A percentile compares a stretch with the other conserved stretches of the same genome.
Evolutionary conservation across 2,797 vertebrate species (phyloP).

Genomic region (Novumbra hubbsi): DNA sequence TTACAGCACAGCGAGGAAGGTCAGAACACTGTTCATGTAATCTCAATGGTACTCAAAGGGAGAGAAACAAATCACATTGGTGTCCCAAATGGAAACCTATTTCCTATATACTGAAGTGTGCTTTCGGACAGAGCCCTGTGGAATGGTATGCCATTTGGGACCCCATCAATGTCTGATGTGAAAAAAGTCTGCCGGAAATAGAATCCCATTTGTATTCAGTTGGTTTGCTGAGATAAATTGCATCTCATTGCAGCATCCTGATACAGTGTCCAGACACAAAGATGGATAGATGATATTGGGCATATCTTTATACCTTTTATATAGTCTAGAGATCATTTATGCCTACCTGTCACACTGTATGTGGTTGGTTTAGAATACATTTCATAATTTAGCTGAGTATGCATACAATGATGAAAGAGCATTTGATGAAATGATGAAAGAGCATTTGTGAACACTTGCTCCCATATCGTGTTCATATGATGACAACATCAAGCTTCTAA

Average conservation of each 20-base stretch:
- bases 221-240: background rate
- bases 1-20: background rate
- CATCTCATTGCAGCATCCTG: background rate
- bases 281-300: background rate
- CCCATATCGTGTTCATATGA: too few species aligned
- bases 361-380: background rate
- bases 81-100: background rate
- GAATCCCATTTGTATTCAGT: background rate
- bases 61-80: background rate
- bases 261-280: background rate
- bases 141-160: background rate
- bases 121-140: background rate
- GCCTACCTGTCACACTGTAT: background rate
- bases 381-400: background rate
- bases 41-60: background rate
- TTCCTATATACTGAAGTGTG: background rate
- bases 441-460: too few species aligned
- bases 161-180: too few species aligned
- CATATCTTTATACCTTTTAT: background rate
- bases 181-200: background rate
- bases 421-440: too few species aligned
- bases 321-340: background rate
- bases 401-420: background rate
- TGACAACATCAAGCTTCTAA: too few species aligned
- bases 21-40: background rate